Conservation (phyloP, 2,797 vertebrate genomes). For the Bradypodion ventrale region DNA sequence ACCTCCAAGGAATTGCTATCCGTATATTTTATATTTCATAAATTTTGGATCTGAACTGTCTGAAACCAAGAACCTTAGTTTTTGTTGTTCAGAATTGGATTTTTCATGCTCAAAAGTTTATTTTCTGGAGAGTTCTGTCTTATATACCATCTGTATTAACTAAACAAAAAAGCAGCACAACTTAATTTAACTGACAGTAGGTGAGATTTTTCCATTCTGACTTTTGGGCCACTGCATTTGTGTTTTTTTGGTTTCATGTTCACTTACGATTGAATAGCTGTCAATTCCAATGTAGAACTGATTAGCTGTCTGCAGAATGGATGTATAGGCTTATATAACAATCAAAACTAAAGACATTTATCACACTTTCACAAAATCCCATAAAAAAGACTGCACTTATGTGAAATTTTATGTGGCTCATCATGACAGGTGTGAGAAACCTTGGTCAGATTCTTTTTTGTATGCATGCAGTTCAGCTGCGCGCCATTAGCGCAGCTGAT, state of each 20-base stretch:
- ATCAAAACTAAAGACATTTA: neutral
- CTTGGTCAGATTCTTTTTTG: neutral
- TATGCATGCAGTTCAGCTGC: too few species aligned
- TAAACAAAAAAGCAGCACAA: slow-evolving; percentile 23
- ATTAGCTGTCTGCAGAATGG: neutral
- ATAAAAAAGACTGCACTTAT: neutral
- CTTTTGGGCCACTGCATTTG: slow-evolving; percentile 9
- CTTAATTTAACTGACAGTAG: slow-evolving; percentile 19
- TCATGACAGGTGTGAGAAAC: neutral
- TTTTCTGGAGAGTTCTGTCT: neutral
- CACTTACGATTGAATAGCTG: neutral
- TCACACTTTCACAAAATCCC: neutral
- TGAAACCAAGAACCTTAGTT: slow-evolving; percentile 21
- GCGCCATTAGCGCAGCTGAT: too few species aligned
- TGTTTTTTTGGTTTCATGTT: neutral
- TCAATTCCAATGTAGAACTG: neutral
- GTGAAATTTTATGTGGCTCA: neutral
- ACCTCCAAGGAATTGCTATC: slow-evolving; percentile 9
- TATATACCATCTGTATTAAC: neutral
- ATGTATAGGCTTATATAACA: neutral
- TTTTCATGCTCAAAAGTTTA: slow-evolving; percentile 4
- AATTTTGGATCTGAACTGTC: neutral
- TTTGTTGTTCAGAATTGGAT: slow-evolving; percentile 18
- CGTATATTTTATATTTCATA: slow-evolving; percentile 14
- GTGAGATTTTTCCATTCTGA: neutral